phyloP scores from a whole-genome alignment of 2,113 vertebrate genomes.

The Micronisus gabar region DNA sequence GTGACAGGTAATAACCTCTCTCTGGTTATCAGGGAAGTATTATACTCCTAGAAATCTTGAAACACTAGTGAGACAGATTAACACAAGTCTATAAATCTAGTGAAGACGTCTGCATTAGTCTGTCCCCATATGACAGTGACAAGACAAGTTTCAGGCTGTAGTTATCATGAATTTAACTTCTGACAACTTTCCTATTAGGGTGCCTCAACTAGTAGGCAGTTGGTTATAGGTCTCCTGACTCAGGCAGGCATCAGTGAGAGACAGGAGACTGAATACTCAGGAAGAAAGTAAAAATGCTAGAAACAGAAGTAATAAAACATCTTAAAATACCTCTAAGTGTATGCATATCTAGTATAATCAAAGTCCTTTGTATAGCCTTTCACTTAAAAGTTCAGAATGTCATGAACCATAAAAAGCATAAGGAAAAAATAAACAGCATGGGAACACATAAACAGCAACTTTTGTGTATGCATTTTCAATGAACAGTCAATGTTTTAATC shows the following conservation, averaged over 20 bases:
- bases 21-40: constrained; percentile 19
- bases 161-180: constrained; percentile 15
- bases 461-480: background rate
- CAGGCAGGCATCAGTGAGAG: background rate
- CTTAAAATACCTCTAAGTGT: background rate
- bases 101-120: background rate
- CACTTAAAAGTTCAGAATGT: background rate
- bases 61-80: background rate
- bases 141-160: constrained; percentile 13
- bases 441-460: background rate
- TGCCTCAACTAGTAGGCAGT: background rate
- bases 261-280: background rate
- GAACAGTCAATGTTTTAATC: background rate
- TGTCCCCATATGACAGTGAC: background rate
- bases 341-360: background rate
- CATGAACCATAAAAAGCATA: background rate
- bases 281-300: background rate
- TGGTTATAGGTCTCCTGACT: background rate
- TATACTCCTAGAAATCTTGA: constrained; percentile 13
- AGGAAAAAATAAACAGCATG: background rate
- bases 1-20: constrained; percentile 12
- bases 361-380: background rate
- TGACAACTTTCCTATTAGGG: constrained; percentile 19
- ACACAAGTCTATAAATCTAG: constrained; percentile 21
- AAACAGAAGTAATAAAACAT: background rate